Percentiles rank a stretch among this genome's conserved stretches.
Evolutionary conservation across 1,140 invertebrate species (phyloP).

Genomic region (Penaeus indicus): DNA sequence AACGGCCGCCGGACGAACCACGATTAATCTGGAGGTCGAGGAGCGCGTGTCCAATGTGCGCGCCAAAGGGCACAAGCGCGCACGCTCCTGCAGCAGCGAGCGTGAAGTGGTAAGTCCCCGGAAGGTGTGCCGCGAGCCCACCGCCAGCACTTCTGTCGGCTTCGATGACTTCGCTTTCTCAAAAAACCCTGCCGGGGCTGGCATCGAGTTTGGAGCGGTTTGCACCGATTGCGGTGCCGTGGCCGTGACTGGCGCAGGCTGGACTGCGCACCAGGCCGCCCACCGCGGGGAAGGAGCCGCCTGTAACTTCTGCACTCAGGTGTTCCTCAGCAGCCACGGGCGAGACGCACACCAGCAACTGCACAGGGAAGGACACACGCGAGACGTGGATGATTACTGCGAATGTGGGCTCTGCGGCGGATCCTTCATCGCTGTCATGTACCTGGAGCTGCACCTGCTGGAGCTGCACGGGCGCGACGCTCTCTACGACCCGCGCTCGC

Average conservation of each 20-base stretch:
- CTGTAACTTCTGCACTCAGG: slow-evolving; percentile 41
- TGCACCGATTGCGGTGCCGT: slow-evolving; percentile 38
- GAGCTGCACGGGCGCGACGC: slow-evolving; percentile 36
- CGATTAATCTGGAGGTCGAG: background rate
- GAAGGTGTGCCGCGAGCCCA: background rate
- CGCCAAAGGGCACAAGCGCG: background rate
- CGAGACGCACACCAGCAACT: slow-evolving; percentile 35
- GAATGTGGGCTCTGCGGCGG: slow-evolving; percentile 52
- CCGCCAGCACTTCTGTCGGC: background rate
- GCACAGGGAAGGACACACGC: slow-evolving; percentile 34
- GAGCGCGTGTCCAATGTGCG: background rate
- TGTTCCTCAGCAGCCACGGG: slow-evolving; percentile 37
- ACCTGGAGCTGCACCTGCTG: slow-evolving; percentile 50
- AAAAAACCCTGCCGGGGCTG: slow-evolving; percentile 40
- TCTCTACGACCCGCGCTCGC: slow-evolving; percentile 11
- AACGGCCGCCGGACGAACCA: slow-evolving; percentile 33
- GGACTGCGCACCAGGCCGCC: slow-evolving; percentile 44
- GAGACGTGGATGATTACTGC: slow-evolving; percentile 49
- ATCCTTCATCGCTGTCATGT: slow-evolving; percentile 42
- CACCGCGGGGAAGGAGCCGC: slow-evolving; percentile 30
- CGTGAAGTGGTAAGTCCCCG: background rate
- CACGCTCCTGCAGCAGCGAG: no score
- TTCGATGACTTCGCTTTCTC: slow-evolving; percentile 36
- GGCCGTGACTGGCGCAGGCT: slow-evolving; percentile 23
- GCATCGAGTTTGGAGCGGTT: slow-evolving; percentile 44